Conservation (phyloP, 2,888 invertebrate genomes). For the Lasioglossum calceatum region DNA sequence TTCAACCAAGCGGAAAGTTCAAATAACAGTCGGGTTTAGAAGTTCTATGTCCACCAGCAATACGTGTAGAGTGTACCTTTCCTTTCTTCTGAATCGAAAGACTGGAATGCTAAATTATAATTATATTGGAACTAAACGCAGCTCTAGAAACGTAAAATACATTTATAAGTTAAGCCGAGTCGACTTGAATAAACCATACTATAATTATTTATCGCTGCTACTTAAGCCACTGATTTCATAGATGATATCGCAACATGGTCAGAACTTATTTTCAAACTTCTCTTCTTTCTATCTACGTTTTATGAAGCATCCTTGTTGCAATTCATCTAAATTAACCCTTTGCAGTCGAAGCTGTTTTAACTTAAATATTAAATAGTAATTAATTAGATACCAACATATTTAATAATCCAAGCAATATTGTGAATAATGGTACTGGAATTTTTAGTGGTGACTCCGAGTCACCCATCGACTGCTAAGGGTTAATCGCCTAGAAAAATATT, state of each 20-base stretch:
- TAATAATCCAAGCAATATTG: too few species aligned
- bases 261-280: background rate
- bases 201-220: background rate
- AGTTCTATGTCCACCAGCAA: background rate
- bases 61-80: background rate
- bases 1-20: background rate
- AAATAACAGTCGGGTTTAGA: background rate
- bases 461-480: too few species aligned
- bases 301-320: too few species aligned
- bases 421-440: too few species aligned
- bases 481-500: too few species aligned
- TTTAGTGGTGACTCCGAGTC: too few species aligned
- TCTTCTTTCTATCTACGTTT: background rate
- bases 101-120: background rate
- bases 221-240: background rate
- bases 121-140: background rate
- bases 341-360: too few species aligned
- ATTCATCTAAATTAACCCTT: too few species aligned
- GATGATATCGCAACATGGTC: background rate
- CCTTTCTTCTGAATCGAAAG: background rate
- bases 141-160: background rate
- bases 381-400: too few species aligned
- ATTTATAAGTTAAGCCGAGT: background rate
- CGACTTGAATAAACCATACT: background rate
- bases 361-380: too few species aligned